Evolutionary conservation across 2,888 invertebrate species (phyloP).

Genomic region (Ophion slaviceki): DNA sequence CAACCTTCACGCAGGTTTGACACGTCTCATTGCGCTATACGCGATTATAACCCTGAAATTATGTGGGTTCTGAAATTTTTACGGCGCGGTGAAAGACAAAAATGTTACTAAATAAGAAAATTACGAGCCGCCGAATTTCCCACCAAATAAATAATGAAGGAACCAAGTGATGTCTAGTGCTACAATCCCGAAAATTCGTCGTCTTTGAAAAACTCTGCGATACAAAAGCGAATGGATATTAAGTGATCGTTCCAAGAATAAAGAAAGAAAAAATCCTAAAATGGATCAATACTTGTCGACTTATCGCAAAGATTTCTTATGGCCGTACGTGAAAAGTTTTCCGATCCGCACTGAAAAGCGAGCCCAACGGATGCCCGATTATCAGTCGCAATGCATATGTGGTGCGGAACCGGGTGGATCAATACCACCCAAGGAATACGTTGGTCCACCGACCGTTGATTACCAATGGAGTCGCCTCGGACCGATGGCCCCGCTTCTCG

Average conservation of each 20-base stretch:
- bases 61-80: slow-evolving; percentile 42
- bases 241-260: neutral
- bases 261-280: neutral
- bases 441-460: slow-evolving; percentile 60
- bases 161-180: neutral
- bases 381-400: slow-evolving; percentile 58
- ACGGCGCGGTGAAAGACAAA: neutral
- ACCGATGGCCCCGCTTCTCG: slow-evolving; percentile 87
- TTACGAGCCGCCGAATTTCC: slow-evolving; percentile 4
- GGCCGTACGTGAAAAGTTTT: slow-evolving; percentile 84
- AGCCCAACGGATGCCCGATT: neutral
- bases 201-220: neutral
- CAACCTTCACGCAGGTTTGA: slow-evolving; percentile 33
- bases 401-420: slow-evolving; percentile 52
- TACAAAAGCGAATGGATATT: neutral
- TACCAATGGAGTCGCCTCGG: slow-evolving; percentile 83
- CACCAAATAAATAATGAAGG: slow-evolving; percentile 9
- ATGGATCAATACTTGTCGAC: slow-evolving; percentile 88
- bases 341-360: slow-evolving; percentile 13
- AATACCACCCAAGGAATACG: slow-evolving; percentile 36
- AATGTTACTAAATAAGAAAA: slow-evolving; percentile 6
- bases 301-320: slow-evolving; percentile 87
- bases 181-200: neutral
- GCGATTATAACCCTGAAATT: slow-evolving; percentile 38
- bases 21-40: slow-evolving; percentile 6